A percentile compares a stretch with the other conserved stretches of the same genome.
phyloP scores from a whole-genome alignment of 2,888 invertebrate species.

The Terebella lapidaria region DNA sequence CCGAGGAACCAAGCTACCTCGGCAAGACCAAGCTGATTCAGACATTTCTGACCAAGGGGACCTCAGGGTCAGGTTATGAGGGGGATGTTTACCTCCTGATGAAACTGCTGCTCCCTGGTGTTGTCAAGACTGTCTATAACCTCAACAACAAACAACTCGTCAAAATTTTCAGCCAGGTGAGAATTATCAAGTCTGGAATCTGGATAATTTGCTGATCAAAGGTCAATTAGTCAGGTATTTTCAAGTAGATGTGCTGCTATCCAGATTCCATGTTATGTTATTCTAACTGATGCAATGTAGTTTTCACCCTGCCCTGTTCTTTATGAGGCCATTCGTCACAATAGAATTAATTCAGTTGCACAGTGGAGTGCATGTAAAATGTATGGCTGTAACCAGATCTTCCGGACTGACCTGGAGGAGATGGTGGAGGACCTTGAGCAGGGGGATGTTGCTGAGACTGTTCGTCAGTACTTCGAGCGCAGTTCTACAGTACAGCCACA shows the following conservation, averaged over 20 bases:
- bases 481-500: conserved; percentile 62
- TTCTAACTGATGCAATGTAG: too few species aligned
- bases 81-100: conserved; percentile 78
- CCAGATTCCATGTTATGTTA: too few species aligned
- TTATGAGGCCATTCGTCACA: too few species aligned
- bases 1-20: conserved; percentile 72
- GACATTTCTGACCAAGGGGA: conserved; percentile 40
- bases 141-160: conserved; percentile 85
- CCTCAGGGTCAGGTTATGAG: conserved; percentile 59
- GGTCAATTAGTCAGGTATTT: too few species aligned
- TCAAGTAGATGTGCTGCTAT: too few species aligned
- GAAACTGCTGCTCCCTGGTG: conserved; percentile 75
- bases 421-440: conserved; percentile 83
- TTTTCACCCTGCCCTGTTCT: neutral
- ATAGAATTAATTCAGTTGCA: too few species aligned
- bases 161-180: conserved; percentile 75
- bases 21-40: conserved; percentile 67
- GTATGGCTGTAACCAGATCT: too few species aligned
- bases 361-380: too few species aligned
- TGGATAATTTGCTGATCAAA: too few species aligned
- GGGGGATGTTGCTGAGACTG: conserved; percentile 85
- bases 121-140: conserved; percentile 81
- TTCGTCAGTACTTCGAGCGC: conserved; percentile 70
- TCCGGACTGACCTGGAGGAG: conserved; percentile 67
- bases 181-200: neutral